Base-by-base conservation (phyloP, 2,888 invertebrate genomes). In the Nemapogon koenigi region DNA sequence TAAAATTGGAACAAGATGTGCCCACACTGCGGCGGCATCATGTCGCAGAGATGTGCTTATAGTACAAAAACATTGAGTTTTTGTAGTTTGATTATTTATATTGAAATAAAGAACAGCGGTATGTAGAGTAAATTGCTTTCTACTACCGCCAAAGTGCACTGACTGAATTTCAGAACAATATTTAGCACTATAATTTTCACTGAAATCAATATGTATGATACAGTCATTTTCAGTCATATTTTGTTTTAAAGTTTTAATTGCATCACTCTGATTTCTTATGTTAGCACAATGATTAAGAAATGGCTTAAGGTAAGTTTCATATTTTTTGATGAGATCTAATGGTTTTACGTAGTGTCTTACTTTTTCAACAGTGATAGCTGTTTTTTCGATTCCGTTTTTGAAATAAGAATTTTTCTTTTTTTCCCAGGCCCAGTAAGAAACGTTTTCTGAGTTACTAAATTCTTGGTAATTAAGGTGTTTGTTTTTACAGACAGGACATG, bases 61-160 rank as follows among this genome's bases (percentile, higher is more conserved):
- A 25, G 46, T 43, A 27, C 43, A 46, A 16, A 41, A 40, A 26
- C 38, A 38, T 39, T 38, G 33, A 31, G 37, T 30, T 38, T 28
- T 38, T 15, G 17, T 22, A 37, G 33, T 25, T 8, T 38, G 18
- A 35, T 17, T 30, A 36, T 39, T 33, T 16, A 33, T 37, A 28
- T 39, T 33, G 31, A 31, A 39, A 25, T 46, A 46, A 14, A 43
- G 31, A 25, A 44, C 39, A 15, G 36, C 38, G 35, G 43, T 44
- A 27, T 41, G 43, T 22, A 44, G 32, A 33, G 43, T 35, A 15
- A 46, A 16, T 38, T 45, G 43, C 28, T 35, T 13, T 17, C 42
- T 29, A 28, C 42, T 42, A n/a, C 41, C 41, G 16, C 43, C 45
- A 41, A 45, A 47, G 35, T 45, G 41, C 26, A 40, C 16, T n/a